Percentiles rank a stretch among this genome's conserved stretches.
Evolutionary conservation across 2,113 vertebrate species (phyloP).

Genomic region (Micronycteris hirsuta): DNA sequence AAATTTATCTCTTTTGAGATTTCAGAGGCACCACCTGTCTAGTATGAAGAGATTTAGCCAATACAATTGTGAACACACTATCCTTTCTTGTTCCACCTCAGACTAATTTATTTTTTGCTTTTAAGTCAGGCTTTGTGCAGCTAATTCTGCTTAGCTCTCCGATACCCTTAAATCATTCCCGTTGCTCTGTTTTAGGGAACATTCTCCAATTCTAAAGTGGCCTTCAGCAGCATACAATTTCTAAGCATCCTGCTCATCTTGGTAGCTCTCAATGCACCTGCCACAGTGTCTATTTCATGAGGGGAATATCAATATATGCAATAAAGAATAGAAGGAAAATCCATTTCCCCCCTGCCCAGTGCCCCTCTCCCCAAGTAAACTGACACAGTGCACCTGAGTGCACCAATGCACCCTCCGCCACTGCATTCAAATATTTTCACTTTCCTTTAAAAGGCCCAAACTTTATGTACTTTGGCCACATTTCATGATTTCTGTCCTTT

Average conservation of each 20-base stretch:
- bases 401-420: neutral
- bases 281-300: neutral
- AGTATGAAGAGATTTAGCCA: neutral
- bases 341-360: neutral
- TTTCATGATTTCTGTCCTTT: neutral
- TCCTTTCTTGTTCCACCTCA: neutral
- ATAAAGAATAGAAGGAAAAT: neutral
- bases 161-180: neutral
- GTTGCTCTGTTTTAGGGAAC: neutral
- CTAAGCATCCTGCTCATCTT: neutral
- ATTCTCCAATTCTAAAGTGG: neutral
- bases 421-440: neutral
- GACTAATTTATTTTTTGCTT: neutral
- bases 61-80: neutral
- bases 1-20: conserved; percentile 11
- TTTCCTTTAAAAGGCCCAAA: neutral
- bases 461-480: neutral
- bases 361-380: neutral
- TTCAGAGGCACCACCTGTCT: neutral
- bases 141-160: neutral
- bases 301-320: neutral
- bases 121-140: neutral
- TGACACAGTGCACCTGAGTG: neutral
- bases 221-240: neutral
- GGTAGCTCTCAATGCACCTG: neutral